These are phyloP conservation scores for Lepisosteus oculatus DNA, from an alignment of 2,113 vertebrate genomes.

Conservation along the genomic window DNA sequence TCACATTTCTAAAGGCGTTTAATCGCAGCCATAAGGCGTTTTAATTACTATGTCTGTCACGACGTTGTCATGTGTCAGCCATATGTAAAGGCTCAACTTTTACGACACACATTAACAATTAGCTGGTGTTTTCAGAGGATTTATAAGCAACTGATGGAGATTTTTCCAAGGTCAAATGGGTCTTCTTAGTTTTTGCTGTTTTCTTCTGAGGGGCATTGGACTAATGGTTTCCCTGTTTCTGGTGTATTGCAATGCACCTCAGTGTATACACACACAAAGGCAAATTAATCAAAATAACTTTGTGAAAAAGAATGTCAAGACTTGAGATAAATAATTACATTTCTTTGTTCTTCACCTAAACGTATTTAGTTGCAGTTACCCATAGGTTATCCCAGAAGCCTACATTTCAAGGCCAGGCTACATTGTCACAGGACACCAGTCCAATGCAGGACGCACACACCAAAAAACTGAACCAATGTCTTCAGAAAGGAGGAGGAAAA, in stretches of 20 bases:
- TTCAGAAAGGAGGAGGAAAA: too few species aligned
- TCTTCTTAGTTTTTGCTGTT: neutral
- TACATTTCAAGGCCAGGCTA: too few species aligned
- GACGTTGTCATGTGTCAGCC: slow-evolving; percentile 75
- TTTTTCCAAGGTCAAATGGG: slow-evolving; percentile 28
- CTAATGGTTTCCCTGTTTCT: neutral
- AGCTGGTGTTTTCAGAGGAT: slow-evolving; percentile 26
- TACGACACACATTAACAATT: slow-evolving; percentile 41
- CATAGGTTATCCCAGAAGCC: too few species aligned
- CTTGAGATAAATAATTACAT: neutral
- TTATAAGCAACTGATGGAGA: slow-evolving; percentile 39
- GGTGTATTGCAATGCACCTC: neutral
- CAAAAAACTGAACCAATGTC: too few species aligned
- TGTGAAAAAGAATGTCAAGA: neutral
- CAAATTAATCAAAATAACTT: neutral
- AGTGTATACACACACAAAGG: too few species aligned
- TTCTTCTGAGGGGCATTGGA: slow-evolving; percentile 11
- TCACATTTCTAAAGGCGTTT: slow-evolving; percentile 18
- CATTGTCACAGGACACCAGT: too few species aligned
- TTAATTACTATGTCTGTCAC: slow-evolving; percentile 84
- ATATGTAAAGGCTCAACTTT: slow-evolving; percentile 52
- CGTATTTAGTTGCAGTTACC: too few species aligned
- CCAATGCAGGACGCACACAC: too few species aligned
- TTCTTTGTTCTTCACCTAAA: neutral
- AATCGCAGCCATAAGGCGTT: slow-evolving; percentile 68